phyloP scores from a whole-genome alignment of 1,140 invertebrate genomes.

The Apis florea region DNA sequence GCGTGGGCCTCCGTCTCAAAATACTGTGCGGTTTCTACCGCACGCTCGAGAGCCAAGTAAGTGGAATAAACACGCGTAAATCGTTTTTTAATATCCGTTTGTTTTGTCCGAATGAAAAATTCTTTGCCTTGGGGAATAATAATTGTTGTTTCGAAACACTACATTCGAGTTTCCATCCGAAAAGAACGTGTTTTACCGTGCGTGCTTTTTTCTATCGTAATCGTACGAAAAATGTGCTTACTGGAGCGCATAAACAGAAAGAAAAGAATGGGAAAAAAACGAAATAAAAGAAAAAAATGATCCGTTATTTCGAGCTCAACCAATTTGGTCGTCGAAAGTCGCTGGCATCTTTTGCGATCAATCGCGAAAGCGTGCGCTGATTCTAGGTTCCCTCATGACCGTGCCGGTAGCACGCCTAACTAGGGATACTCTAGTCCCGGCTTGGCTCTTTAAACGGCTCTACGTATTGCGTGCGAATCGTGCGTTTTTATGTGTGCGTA shows the following conservation, averaged over 20 bases:
- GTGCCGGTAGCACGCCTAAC: slow-evolving; percentile 58
- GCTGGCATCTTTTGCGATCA: slow-evolving; percentile 30
- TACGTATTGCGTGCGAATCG: slow-evolving; percentile 42
- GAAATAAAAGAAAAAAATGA: slow-evolving; percentile 17
- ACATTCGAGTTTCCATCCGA: neutral
- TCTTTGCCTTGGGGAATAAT: neutral
- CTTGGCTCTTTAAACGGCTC: slow-evolving; percentile 66
- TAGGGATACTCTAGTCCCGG: slow-evolving; percentile 54
- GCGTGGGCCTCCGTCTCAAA: slow-evolving; percentile 70
- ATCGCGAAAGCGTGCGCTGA: slow-evolving; percentile 33
- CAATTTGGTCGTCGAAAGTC: slow-evolving; percentile 36
- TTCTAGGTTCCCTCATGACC: slow-evolving; percentile 45
- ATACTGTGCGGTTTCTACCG: slow-evolving; percentile 60
- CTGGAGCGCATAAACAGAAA: slow-evolving; percentile 38
- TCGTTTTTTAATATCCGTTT: neutral
- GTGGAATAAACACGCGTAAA: slow-evolving; percentile 56
- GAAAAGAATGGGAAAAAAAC: neutral
- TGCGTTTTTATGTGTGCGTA: slow-evolving; percentile 23
- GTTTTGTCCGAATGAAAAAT: neutral
- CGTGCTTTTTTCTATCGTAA: slow-evolving; percentile 1
- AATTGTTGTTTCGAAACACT: slow-evolving; percentile 13
- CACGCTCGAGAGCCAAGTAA: slow-evolving; percentile 68
- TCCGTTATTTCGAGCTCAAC: slow-evolving; percentile 48
- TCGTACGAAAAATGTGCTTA: slow-evolving; percentile 36
- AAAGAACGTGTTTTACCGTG: neutral